phyloP scores from a whole-genome alignment of 1,140 invertebrate species.

The Dermatophagoides farinae region DNA sequence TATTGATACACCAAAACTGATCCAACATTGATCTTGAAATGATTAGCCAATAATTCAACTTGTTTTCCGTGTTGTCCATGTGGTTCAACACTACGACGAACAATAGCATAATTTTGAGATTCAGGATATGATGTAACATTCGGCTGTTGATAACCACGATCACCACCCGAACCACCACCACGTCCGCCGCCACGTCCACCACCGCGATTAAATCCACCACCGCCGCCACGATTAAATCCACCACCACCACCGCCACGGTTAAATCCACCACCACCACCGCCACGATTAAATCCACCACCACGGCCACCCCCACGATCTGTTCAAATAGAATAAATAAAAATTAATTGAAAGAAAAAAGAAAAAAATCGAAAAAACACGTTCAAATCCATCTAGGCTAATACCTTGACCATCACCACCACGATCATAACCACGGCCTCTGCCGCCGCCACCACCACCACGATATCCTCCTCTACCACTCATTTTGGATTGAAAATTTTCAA shows the following conservation, averaged over 20 bases:
- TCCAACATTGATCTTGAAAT: no score
- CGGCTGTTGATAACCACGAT: background rate
- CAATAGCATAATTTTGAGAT: background rate
- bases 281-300: background rate
- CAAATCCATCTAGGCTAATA: no score
- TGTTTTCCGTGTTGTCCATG: background rate
- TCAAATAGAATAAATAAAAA: background rate
- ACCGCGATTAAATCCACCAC: background rate
- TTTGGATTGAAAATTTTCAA: no score
- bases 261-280: background rate
- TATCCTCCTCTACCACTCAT: no score
- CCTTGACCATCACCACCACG: no score
- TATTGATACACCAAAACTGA: no score
- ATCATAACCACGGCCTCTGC: no score
- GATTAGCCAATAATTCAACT: background rate
- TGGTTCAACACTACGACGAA: background rate
- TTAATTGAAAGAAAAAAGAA: no score
- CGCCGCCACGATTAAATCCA: background rate
- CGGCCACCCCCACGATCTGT: background rate
- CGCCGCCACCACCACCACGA: no score
- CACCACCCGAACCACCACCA: background rate
- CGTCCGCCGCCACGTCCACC: background rate
- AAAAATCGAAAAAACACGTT: no score
- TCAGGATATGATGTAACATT: background rate
- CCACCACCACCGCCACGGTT: background rate